phyloP scores from a whole-genome alignment of 2,888 invertebrate species.

The Acholoe squamosa region DNA sequence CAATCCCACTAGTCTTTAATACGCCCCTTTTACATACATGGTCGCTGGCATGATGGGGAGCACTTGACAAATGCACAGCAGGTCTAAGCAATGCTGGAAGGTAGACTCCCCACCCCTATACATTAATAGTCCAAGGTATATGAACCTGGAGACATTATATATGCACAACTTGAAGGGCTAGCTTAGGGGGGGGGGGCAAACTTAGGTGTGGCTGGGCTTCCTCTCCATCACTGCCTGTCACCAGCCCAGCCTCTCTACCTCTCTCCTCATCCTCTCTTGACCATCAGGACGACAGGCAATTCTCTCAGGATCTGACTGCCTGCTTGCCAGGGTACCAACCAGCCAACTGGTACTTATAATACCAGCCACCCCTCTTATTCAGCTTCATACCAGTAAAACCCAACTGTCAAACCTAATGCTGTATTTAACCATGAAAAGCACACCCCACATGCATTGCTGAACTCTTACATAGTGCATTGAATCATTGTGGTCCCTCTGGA shows the following conservation, averaged over 20 bases:
- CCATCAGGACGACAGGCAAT: conserved; percentile 38
- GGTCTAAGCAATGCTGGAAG: too few relatives aligned
- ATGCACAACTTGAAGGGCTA: background rate
- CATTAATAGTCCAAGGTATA: too few relatives aligned
- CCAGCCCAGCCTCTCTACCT: conserved; percentile 15
- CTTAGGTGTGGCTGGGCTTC: background rate
- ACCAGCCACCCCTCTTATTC: background rate
- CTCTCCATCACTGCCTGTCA: conserved; percentile 46
- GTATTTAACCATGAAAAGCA: background rate
- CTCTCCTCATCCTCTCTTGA: conserved; percentile 36
- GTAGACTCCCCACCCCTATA: too few relatives aligned
- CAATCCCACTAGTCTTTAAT: too few relatives aligned
- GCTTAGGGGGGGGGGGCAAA: background rate
- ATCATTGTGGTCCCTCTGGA: too few relatives aligned
- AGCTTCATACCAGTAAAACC: background rate
- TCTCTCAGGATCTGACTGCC: conserved; percentile 19
- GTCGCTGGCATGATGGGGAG: too few relatives aligned
- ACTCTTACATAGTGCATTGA: too few relatives aligned
- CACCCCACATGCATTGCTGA: too few relatives aligned
- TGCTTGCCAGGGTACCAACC: conserved; percentile 11
- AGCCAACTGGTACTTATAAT: background rate
- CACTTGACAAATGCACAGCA: too few relatives aligned
- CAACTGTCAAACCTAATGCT: background rate
- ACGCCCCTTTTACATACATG: too few relatives aligned
- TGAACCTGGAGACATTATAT: too few relatives aligned